Evolutionary conservation across 2,888 invertebrate genomes (phyloP).

Genomic region (Agapetus fuscipes): DNA sequence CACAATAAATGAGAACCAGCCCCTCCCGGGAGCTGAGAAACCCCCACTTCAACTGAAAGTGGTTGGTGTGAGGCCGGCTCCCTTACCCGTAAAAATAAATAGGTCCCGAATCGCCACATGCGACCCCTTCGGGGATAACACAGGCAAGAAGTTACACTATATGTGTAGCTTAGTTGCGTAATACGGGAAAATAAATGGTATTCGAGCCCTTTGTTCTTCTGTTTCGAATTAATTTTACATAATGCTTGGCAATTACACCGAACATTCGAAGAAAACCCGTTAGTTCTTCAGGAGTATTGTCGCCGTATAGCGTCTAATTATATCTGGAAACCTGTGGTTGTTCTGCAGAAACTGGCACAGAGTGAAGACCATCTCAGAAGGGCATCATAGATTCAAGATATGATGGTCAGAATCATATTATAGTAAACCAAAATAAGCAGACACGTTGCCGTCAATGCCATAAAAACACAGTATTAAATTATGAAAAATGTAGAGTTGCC

Average conservation of each 20-base stretch:
- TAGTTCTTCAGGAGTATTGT: neutral
- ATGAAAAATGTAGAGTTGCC: conserved; percentile 1
- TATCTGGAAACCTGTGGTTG: neutral
- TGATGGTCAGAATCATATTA: conserved; percentile 1
- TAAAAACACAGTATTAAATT: conserved; percentile 1
- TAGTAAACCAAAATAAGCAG: conserved; percentile 4
- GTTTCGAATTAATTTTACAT: conserved; percentile 2
- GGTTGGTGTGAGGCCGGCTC: too few species aligned
- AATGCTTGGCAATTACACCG: conserved; percentile 1
- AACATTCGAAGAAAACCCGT: conserved; percentile 2
- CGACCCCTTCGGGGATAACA: too few species aligned
- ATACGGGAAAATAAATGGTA: too few species aligned
- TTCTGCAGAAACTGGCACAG: neutral
- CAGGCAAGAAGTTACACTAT: too few species aligned
- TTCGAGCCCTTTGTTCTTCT: too few species aligned
- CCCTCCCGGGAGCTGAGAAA: too few species aligned
- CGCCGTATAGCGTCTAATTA: conserved; percentile 3
- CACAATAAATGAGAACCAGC: too few species aligned
- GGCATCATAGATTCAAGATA: conserved; percentile 1
- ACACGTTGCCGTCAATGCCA: conserved; percentile 2
- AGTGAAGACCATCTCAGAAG: conserved; percentile 2
- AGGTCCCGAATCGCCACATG: too few species aligned
- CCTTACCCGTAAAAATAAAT: too few species aligned
- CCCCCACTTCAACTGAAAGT: too few species aligned
- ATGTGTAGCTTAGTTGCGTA: too few species aligned